These are phyloP conservation scores for Otocyon megalotis DNA, from an alignment of 2,113 vertebrate genomes.

Conservation along the genomic window DNA sequence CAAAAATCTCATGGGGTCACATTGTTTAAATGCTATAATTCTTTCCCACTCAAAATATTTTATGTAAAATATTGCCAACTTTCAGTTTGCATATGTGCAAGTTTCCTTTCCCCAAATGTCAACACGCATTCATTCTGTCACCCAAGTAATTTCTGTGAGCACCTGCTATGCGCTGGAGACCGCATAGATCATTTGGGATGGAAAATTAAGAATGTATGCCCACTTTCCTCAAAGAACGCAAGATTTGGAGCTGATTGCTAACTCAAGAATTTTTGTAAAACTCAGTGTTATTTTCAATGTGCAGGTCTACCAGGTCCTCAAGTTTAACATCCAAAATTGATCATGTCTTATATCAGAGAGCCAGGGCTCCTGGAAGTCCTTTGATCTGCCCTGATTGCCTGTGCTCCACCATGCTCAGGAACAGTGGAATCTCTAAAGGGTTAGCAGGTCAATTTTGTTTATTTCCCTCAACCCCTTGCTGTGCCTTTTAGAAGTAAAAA, in stretches of 20 bases:
- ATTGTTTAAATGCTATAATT: neutral
- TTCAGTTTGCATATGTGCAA: neutral
- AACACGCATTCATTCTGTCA: neutral
- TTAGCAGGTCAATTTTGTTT: fast-evolving
- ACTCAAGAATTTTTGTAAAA: neutral
- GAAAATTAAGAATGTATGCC: neutral
- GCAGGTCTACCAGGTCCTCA: neutral
- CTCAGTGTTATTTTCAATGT: neutral
- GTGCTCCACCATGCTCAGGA: fast-evolving
- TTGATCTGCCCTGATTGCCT: fast-evolving
- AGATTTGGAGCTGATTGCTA: neutral
- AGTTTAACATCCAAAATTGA: neutral
- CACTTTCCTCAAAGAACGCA: neutral
- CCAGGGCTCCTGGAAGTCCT: neutral
- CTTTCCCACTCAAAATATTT: neutral
- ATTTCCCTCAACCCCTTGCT: no score
- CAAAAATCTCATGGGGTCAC: neutral
- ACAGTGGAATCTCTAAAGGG: fast-evolving
- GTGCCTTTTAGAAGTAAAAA: neutral
- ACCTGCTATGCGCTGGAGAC: neutral
- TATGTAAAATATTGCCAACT: neutral
- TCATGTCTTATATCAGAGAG: fast-evolving
- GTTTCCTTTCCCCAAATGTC: neutral
- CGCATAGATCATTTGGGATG: fast-evolving
- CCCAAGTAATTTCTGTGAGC: fast-evolving